These are phyloP conservation scores for Drosophila pandora DNA, from an alignment of 1,140 invertebrate genomes.

Conservation along the genomic window DNA sequence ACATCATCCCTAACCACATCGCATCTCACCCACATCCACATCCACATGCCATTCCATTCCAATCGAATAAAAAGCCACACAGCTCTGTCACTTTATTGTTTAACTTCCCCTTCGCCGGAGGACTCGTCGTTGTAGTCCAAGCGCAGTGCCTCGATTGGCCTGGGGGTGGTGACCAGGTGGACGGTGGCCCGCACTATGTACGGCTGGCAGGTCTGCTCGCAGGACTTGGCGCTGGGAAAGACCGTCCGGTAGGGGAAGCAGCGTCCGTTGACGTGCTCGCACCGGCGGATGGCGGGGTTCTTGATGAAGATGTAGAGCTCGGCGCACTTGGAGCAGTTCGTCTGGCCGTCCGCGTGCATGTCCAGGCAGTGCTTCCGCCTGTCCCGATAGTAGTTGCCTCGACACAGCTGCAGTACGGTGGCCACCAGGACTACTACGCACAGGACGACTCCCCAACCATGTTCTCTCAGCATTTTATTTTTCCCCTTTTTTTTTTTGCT, in stretches of 20 bases:
- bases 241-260: conserved; percentile 17
- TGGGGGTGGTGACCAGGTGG: not conserved
- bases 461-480: not conserved
- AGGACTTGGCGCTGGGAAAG: conserved; percentile 11
- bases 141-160: not conserved
- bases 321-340: conserved; percentile 20
- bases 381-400: not conserved
- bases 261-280: conserved; percentile 24
- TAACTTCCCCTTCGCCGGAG: not conserved
- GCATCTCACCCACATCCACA: not conserved
- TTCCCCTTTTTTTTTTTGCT: too few relatives aligned
- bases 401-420: not conserved
- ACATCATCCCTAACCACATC: too few relatives aligned
- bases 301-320: conserved; percentile 24
- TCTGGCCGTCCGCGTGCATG: conserved; percentile 2
- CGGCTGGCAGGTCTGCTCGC: conserved; percentile 21
- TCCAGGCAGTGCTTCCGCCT: conserved; percentile 3
- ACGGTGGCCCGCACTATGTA: conserved; percentile 4
- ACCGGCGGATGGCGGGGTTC: not conserved
- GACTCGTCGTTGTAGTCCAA: not conserved
- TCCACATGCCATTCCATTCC: not conserved
- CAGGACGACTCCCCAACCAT: not conserved
- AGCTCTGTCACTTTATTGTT: not conserved
- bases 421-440: not conserved
- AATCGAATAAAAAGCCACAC: not conserved